Conservation (phyloP, 2,113 vertebrate genomes). For the Suncus etruscus region DNA sequence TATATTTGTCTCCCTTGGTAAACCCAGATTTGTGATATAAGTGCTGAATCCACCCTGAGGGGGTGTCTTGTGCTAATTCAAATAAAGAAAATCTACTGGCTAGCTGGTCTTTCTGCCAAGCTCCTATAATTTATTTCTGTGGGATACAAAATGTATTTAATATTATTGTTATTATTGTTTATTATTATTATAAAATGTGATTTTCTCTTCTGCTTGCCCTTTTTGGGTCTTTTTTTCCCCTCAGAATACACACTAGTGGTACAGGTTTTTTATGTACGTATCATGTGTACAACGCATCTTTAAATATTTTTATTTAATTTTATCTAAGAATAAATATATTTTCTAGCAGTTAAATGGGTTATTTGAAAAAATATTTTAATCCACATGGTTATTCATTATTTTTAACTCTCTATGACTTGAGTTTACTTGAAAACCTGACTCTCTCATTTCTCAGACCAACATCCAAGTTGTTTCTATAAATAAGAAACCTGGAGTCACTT, state of each 20-base stretch:
- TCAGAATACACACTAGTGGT: neutral
- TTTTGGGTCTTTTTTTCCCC: neutral
- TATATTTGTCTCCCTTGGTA: constrained; percentile 4
- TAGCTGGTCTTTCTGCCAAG: neutral
- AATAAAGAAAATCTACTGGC: neutral
- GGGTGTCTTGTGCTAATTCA: constrained; percentile 40
- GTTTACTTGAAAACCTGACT: constrained; percentile 83
- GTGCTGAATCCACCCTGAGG: constrained; percentile 16
- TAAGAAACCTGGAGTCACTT: constrained; percentile 83
- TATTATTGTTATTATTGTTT: neutral
- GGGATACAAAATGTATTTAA: neutral
- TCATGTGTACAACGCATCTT: constrained; percentile 65
- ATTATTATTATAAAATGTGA: constrained; percentile 59
- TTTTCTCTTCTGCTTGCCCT: constrained; percentile 42
- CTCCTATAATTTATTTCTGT: neutral
- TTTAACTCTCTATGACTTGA: constrained; percentile 77
- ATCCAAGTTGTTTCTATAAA: constrained; percentile 83
- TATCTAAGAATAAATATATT: constrained; percentile 81
- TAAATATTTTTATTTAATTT: constrained; percentile 73
- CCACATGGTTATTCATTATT: constrained; percentile 79
- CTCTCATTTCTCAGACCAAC: constrained; percentile 83
- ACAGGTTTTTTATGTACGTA: neutral
- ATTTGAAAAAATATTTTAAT: constrained; percentile 79
- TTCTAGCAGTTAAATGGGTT: constrained; percentile 79
- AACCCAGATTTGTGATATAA: neutral